Conservation (phyloP, 2,797 vertebrate genomes). For the Pseudochaenichthys georgianus region DNA sequence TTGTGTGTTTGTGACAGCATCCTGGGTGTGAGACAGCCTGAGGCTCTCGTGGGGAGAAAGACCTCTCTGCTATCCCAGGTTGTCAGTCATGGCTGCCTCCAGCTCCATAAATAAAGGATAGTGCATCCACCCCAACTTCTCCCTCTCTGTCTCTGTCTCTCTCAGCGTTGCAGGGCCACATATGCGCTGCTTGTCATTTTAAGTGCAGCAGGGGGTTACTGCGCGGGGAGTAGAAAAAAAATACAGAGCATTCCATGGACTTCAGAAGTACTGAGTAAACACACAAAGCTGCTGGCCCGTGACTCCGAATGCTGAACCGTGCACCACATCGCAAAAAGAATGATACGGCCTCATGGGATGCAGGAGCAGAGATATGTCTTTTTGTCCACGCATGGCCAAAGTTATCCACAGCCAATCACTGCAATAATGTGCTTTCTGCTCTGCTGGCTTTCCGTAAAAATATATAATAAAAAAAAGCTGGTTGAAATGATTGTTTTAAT, state of each 20-base stretch:
- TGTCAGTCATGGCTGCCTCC: conserved; percentile 73
- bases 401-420: conserved; percentile 51
- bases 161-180: conserved; percentile 14
- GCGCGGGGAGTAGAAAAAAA: conserved; percentile 33
- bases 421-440: conserved; percentile 48
- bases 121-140: conserved; percentile 57
- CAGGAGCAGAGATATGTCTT: conserved; percentile 7
- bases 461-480: not conserved
- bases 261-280: conserved; percentile 60
- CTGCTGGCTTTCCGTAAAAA: conserved; percentile 28
- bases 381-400: conserved; percentile 41
- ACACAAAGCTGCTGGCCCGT: conserved; percentile 48
- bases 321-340: conserved; percentile 38
- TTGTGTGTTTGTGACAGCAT: conserved; percentile 43
- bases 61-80: conserved; percentile 64
- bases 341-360: conserved; percentile 47
- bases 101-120: conserved; percentile 79
- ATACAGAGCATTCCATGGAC: conserved; percentile 41
- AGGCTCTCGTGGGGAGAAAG: conserved; percentile 39
- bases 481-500: conserved; percentile 73
- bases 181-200: conserved; percentile 65
- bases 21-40: conserved; percentile 56
- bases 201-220: conserved; percentile 53
- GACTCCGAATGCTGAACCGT: conserved; percentile 42
- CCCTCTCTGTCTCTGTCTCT: not conserved